Percentiles rank a stretch among this genome's conserved stretches.
These are phyloP conservation scores for Nasua narica DNA, from an alignment of 2,797 vertebrate species.

Conservation along the genomic window DNA sequence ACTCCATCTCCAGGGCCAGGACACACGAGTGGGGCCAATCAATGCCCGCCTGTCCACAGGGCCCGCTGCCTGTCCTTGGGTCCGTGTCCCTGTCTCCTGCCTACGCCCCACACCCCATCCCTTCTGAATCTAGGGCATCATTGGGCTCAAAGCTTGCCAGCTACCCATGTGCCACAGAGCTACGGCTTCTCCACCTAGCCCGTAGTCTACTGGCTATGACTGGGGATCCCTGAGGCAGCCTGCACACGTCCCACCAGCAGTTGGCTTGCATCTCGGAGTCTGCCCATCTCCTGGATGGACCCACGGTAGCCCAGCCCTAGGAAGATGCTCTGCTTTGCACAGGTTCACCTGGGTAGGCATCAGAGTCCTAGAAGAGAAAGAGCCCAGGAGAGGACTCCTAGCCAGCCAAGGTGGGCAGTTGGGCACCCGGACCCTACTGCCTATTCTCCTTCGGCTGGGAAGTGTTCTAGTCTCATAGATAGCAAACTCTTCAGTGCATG, in stretches of 20 bases:
- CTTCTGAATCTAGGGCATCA: background rate
- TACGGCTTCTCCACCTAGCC: background rate
- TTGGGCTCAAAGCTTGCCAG: background rate
- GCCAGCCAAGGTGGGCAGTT: background rate
- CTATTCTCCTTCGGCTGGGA: background rate
- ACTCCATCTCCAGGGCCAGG: background rate
- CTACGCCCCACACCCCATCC: background rate
- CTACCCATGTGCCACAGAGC: background rate
- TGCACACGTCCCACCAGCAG: background rate
- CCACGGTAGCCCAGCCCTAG: background rate
- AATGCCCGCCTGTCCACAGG: background rate
- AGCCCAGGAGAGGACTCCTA: background rate
- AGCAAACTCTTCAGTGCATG: background rate
- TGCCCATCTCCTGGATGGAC: background rate
- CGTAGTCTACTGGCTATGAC: background rate
- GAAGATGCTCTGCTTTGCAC: background rate
- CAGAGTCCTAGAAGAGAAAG: background rate
- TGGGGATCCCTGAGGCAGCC: background rate
- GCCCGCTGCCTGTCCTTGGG: fast-evolving
- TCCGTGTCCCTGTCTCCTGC: background rate
- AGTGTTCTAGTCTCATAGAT: background rate
- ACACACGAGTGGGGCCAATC: background rate
- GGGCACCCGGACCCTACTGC: background rate
- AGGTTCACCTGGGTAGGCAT: background rate
- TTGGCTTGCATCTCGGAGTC: background rate